A percentile compares a stretch with the other conserved stretches of the same genome.
Evolutionary conservation across 1,140 invertebrate species (phyloP).

Genomic region (Atta texana): DNA sequence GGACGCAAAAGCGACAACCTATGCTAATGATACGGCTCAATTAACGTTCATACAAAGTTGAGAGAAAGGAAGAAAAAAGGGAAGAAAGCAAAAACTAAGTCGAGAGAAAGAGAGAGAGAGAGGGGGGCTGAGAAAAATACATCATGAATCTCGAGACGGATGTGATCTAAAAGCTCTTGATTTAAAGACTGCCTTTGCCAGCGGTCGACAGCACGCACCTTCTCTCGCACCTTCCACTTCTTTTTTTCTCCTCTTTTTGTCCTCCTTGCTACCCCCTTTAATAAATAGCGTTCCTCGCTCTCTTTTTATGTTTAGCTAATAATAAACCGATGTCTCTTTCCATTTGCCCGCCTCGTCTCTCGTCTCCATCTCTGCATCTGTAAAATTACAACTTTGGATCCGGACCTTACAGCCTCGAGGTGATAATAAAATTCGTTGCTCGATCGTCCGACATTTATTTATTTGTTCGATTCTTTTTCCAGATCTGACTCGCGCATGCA

Average conservation of each 20-base stretch:
- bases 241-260: not conserved
- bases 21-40: constrained; percentile 80
- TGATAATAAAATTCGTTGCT: constrained; percentile 33
- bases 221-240: not conserved
- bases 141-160: constrained; percentile 11
- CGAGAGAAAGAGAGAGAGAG: not conserved
- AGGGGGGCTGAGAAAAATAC: not conserved
- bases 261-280: not conserved
- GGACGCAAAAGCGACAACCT: constrained; percentile 57
- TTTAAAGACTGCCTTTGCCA: constrained; percentile 42
- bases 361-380: not conserved
- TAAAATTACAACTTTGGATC: constrained; percentile 43
- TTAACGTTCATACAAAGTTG: constrained; percentile 74
- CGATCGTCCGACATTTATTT: not conserved
- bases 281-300: constrained; percentile 36
- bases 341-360: not conserved
- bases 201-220: not conserved
- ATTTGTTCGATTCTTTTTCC: not conserved
- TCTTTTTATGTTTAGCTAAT: constrained; percentile 10
- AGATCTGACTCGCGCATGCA: not conserved
- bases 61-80: not conserved
- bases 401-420: constrained; percentile 7
- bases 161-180: constrained; percentile 45
- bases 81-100: not conserved
- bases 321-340: constrained; percentile 37